These are phyloP conservation scores for Acyrthosiphon pisum DNA, from an alignment of 1,140 invertebrate genomes.

Conservation along the genomic window DNA sequence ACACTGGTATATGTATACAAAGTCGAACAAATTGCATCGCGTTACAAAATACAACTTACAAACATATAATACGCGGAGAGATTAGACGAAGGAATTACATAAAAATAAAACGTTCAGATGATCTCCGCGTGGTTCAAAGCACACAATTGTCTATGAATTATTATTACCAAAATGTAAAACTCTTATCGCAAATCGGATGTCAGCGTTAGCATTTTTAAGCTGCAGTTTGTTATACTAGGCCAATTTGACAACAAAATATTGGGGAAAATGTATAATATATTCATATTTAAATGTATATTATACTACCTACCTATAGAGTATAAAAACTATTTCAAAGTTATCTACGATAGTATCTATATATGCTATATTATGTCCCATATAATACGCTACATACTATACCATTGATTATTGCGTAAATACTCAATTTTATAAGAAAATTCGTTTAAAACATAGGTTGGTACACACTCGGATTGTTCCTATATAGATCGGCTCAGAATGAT, in stretches of 20 bases:
- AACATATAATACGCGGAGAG: background rate
- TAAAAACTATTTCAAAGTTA: background rate
- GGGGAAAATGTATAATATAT: background rate
- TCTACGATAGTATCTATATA: too few species aligned
- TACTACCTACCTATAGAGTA: too few species aligned
- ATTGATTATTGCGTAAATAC: background rate
- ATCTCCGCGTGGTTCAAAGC: background rate
- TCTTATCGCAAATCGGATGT: background rate
- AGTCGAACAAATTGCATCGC: background rate
- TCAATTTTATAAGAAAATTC: background rate
- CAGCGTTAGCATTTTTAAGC: background rate
- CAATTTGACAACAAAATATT: background rate
- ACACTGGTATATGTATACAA: background rate
- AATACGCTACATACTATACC: background rate
- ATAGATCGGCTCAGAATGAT: too few species aligned
- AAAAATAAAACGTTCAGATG: background rate
- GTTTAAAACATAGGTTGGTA: too few species aligned
- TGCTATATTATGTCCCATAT: too few species aligned
- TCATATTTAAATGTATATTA: background rate
- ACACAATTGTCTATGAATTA: background rate
- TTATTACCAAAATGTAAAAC: background rate
- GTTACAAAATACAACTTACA: background rate
- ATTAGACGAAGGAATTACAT: background rate
- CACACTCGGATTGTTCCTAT: too few species aligned
- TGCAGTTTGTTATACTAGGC: background rate